Conservation (phyloP, 2,888 invertebrate genomes). For the Dichetophora obliterata region DNA sequence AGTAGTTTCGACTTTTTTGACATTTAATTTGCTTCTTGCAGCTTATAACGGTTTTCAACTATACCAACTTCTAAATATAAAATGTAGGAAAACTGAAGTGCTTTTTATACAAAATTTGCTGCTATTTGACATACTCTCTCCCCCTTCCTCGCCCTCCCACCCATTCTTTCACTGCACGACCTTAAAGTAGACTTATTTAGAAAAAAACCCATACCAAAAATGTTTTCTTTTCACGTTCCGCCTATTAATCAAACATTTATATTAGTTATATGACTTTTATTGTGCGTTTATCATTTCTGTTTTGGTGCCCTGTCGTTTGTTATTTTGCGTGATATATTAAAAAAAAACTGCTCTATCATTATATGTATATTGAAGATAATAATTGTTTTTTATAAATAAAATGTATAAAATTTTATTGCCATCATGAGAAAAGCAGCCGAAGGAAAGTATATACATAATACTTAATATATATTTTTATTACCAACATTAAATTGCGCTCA, state of each 20-base stretch:
- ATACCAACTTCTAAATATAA: too few relatives aligned
- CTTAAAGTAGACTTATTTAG: not conserved
- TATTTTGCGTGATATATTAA: not conserved
- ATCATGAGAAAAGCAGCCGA: not conserved
- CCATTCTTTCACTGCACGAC: too few relatives aligned
- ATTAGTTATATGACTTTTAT: constrained; percentile 16
- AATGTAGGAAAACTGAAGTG: too few relatives aligned
- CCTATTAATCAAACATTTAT: not conserved
- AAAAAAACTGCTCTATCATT: not conserved
- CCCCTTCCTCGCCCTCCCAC: too few relatives aligned
- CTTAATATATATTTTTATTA: constrained; percentile 21
- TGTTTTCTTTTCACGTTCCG: not conserved
- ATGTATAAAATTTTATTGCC: constrained; percentile 35
- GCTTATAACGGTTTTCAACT: too few relatives aligned
- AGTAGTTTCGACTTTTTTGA: too few relatives aligned
- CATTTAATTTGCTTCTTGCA: too few relatives aligned
- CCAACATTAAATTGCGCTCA: not conserved
- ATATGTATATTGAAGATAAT: constrained; percentile 17
- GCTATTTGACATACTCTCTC: not conserved
- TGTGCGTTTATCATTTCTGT: not conserved
- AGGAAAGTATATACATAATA: not conserved
- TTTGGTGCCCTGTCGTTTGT: not conserved
- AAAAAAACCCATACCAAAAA: not conserved
- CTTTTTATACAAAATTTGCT: too few relatives aligned
- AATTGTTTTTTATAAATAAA: constrained; percentile 27